Percentiles rank a stretch among this genome's conserved stretches.
Evolutionary conservation across 2,113 vertebrate species (phyloP).

Genomic region (Pelobates fuscus): DNA sequence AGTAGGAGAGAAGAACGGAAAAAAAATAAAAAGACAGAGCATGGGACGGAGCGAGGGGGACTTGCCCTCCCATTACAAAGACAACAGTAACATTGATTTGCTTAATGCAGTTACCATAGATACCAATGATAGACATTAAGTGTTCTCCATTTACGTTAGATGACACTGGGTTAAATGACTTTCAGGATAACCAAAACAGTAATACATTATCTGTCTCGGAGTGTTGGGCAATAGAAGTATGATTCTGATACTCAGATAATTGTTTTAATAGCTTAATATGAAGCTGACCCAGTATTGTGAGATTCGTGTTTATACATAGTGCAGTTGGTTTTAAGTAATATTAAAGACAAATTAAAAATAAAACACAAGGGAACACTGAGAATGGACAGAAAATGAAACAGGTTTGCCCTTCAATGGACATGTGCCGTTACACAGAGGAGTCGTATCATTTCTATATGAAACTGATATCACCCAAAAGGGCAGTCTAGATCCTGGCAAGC

Average conservation of each 20-base stretch:
- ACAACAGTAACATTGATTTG: constrained; percentile 81
- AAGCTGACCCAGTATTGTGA: neutral
- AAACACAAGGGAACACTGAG: no score
- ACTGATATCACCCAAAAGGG: no score
- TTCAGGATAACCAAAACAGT: neutral
- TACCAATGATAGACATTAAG: constrained; percentile 71
- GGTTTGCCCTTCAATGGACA: no score
- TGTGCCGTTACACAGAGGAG: no score
- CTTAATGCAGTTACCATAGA: constrained; percentile 78
- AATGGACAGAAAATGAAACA: no score
- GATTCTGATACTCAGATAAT: neutral
- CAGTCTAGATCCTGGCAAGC: no score
- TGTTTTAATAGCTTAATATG: neutral
- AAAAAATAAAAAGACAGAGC: constrained; percentile 27
- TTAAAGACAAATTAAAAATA: no score
- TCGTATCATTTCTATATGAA: no score
- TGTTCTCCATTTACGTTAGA: constrained; percentile 58
- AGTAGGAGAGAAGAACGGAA: constrained; percentile 42
- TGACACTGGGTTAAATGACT: constrained; percentile 53
- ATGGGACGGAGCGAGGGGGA: constrained; percentile 52
- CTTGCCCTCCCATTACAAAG: constrained; percentile 71
- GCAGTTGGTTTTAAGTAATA: no score
- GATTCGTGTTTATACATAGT: no score
- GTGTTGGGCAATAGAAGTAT: neutral
- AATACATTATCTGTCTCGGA: neutral